Percentiles rank a stretch among this genome's conserved stretches.
Conservation (phyloP, 2,888 invertebrate genomes). For the Ennomos erosarius region DNA sequence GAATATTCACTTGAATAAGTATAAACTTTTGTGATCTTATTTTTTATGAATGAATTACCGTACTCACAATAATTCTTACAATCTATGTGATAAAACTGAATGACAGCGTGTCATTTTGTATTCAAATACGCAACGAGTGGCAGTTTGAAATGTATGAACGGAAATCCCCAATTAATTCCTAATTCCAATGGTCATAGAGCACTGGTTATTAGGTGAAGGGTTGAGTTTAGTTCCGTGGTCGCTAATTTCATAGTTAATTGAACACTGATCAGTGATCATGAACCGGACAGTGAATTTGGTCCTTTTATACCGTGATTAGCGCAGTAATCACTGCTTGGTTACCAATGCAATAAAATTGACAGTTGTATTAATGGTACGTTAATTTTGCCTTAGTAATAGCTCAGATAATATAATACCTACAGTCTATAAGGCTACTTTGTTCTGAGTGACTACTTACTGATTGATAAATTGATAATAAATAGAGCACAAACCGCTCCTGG, state of each 20-base stretch:
- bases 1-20: no score
- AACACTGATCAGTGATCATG: constrained; percentile 47
- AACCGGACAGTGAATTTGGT: constrained; percentile 45
- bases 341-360: constrained; percentile 24
- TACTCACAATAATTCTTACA: background rate
- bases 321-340: constrained; percentile 15
- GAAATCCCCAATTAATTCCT: constrained; percentile 54
- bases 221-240: constrained; percentile 53
- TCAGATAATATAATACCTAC: no score
- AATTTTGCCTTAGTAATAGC: no score
- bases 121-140: constrained; percentile 34
- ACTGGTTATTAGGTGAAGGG: constrained; percentile 38
- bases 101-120: constrained; percentile 8
- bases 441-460: no score
- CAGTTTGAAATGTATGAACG: constrained; percentile 46
- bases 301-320: constrained; percentile 34
- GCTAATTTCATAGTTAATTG: constrained; percentile 67
- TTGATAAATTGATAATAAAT: no score
- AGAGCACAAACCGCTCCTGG: no score
- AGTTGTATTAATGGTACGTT: no score
- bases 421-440: no score
- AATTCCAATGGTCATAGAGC: constrained; percentile 17
- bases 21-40: no score
- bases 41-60: no score
- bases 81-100: background rate